These are phyloP conservation scores for Netelia fuscicornis DNA, from an alignment of 2,888 invertebrate species.

Conservation along the genomic window DNA sequence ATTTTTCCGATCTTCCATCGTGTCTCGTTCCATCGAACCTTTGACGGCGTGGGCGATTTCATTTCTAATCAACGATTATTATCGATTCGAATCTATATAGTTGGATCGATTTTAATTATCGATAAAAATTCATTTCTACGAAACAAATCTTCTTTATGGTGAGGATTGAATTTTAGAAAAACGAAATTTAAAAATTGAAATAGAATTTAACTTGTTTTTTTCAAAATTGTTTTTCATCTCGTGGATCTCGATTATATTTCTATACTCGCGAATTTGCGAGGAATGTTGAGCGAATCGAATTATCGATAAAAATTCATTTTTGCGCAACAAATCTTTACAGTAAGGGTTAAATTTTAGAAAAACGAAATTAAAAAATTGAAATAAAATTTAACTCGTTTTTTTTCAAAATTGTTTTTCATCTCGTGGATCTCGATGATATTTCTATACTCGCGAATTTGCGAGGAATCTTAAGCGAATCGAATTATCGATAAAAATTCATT, in stretches of 20 bases:
- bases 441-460: no score
- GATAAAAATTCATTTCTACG: background rate
- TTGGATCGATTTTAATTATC: background rate
- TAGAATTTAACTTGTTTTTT: background rate
- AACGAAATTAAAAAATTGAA: no score
- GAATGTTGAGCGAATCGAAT: background rate
- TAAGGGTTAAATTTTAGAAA: no score
- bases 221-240: background rate
- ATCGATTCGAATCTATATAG: background rate
- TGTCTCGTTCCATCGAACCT: background rate
- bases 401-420: no score
- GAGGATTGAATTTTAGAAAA: background rate
- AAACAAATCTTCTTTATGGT: background rate
- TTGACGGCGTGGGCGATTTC: background rate
- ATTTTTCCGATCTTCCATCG: slow-evolving; percentile 27
- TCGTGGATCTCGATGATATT: no score
- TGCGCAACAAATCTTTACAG: no score
- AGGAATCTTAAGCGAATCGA: no score
- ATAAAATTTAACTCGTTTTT: no score
- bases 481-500: no score
- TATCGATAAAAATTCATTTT: background rate
- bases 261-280: no score
- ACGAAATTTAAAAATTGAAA: background rate
- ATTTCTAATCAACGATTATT: background rate
- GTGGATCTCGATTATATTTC: background rate